phyloP scores from a whole-genome alignment of 2,113 vertebrate species.

The Ursus arctos region DNA sequence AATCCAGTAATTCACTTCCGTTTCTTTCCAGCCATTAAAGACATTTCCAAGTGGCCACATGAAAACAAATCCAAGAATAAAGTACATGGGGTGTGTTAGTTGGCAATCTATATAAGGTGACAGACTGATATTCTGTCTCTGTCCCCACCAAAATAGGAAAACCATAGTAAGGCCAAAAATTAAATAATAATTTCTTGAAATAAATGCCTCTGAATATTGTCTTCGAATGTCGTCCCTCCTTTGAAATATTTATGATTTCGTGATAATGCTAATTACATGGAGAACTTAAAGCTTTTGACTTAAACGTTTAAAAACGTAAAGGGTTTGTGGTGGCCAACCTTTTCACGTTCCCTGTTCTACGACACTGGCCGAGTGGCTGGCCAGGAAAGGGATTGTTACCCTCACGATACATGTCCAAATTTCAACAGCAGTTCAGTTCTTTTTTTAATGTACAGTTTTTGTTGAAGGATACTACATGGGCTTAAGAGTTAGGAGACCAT shows the following conservation, averaged over 20 bases:
- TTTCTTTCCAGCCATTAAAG: not conserved
- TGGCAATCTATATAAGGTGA: not conserved
- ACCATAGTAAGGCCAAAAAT: not conserved
- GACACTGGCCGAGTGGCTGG: not conserved
- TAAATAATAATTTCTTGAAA: conserved; percentile 2
- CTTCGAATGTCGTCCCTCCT: not conserved
- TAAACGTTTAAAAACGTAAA: not conserved
- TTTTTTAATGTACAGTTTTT: not conserved
- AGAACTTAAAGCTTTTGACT: not conserved
- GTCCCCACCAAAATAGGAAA: not conserved
- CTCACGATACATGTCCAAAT: not conserved
- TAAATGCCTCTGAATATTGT: not conserved
- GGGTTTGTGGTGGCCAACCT: not conserved
- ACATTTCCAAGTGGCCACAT: not conserved
- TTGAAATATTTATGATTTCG: not conserved
- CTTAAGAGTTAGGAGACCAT: not conserved
- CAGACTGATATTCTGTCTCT: not conserved
- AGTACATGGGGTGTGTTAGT: not conserved
- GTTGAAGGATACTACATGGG: not conserved
- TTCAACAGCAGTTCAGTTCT: not conserved
- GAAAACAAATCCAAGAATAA: conserved; percentile 47
- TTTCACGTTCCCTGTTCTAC: not conserved
- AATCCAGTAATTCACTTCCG: not conserved
- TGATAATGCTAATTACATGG: not conserved
- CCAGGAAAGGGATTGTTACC: not conserved